phyloP scores from a whole-genome alignment of 2,888 invertebrate genomes.

The Anoncus sp. region DNA sequence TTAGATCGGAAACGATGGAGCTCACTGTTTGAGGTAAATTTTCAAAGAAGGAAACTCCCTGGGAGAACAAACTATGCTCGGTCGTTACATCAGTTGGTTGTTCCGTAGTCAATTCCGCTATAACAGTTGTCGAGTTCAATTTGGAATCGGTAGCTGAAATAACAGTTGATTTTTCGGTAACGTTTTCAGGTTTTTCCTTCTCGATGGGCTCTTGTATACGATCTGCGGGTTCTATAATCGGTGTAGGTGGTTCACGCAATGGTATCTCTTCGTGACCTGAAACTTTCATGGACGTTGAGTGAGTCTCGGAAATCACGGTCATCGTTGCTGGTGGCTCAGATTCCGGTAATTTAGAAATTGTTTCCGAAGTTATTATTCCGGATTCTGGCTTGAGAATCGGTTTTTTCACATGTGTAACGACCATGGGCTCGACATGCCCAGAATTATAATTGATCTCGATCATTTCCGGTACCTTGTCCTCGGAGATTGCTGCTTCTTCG shows the following conservation, averaged over 20 bases:
- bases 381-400: slow-evolving; percentile 31
- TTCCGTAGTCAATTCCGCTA: slow-evolving; percentile 27
- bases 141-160: slow-evolving; percentile 14
- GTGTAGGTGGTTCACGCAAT: slow-evolving; percentile 54
- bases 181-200: slow-evolving; percentile 27
- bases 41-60: slow-evolving; percentile 51
- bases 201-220: background rate
- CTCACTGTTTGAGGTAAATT: slow-evolving; percentile 53
- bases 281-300: slow-evolving; percentile 71
- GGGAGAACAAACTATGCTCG: slow-evolving; percentile 36
- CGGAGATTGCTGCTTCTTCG: slow-evolving; percentile 6
- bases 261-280: slow-evolving; percentile 67
- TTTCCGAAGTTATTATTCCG: slow-evolving; percentile 22
- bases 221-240: slow-evolving; percentile 14
- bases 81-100: slow-evolving; percentile 40
- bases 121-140: slow-evolving; percentile 34
- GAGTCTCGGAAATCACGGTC: slow-evolving; percentile 67
- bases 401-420: slow-evolving; percentile 23
- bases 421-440: slow-evolving; percentile 22
- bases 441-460: slow-evolving; percentile 56
- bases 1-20: slow-evolving; percentile 51
- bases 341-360: slow-evolving; percentile 31
- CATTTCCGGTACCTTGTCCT: slow-evolving; percentile 45
- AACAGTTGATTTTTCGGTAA: slow-evolving; percentile 36
- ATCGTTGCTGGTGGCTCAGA: slow-evolving; percentile 43